Percentiles rank a stretch among this genome's conserved stretches.
Evolutionary conservation across 2,888 invertebrate genomes (phyloP).

Genomic region (Hemaris fuciformis): DNA sequence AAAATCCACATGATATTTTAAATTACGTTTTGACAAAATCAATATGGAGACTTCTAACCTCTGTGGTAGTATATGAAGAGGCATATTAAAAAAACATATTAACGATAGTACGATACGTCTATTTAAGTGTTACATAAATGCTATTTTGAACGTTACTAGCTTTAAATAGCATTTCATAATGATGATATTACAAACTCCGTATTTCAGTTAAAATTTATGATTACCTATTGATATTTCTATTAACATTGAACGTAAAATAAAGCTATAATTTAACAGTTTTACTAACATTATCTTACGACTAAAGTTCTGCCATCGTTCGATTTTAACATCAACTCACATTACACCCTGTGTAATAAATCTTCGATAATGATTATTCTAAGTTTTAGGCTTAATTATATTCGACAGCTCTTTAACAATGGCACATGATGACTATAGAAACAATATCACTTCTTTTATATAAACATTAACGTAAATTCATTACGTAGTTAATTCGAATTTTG

Average conservation of each 20-base stretch:
- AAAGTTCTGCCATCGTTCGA: neutral
- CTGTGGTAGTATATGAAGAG: no score
- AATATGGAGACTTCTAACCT: no score
- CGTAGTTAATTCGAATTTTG: neutral
- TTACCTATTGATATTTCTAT: neutral
- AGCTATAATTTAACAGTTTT: constrained; percentile 4
- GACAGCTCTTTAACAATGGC: constrained; percentile 12
- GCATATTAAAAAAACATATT: no score
- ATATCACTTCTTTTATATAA: constrained; percentile 15
- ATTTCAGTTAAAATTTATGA: neutral
- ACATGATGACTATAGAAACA: constrained; percentile 20
- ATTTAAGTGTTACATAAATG: neutral
- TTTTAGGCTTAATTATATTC: neutral
- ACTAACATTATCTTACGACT: neutral
- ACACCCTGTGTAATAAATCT: constrained; percentile 1
- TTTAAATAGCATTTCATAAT: no score
- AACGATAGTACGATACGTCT: neutral
- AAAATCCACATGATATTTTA: no score
- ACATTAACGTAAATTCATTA: neutral
- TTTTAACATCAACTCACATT: neutral
- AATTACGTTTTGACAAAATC: no score
- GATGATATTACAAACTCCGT: no score
- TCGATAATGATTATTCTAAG: neutral
- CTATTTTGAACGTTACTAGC: no score
- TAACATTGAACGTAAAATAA: neutral